Base-by-base conservation (phyloP, 2,113 vertebrate genomes). In the Amblyornis subalaris region DNA sequence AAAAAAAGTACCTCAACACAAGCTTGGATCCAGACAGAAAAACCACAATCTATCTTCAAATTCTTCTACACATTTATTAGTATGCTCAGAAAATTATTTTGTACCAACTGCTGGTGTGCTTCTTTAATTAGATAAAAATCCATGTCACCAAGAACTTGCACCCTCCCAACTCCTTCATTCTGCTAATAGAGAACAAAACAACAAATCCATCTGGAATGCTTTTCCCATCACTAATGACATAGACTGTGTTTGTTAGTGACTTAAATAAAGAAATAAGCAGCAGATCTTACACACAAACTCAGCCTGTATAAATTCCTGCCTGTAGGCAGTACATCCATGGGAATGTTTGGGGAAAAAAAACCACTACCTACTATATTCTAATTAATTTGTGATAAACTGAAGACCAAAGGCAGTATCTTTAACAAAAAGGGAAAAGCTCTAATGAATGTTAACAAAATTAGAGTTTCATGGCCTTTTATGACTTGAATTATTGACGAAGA, bases 101-200 rank as follows among this genome's bases (percentile, higher is more conserved):
- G 31, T 93, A 38, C 20, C 35, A 62, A 65, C 53, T 61, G 29
- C 48, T 57, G 57, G 79, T 81, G 29, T 0, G 0, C 19, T 75
- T 75, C 42, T 80, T 64, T 90, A 91, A 88, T 89, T 90, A 82
- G 47, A 66, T 70, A 92, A 88, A 95, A 91, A 85, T 40, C 20
- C 3, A 2, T 38, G 40, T 58, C 58, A 79, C 54, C 29, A 69
- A 48, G 54, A 88, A 40, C 24, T 54, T 71, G 33, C 40, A 69
- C 12, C 35, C 33, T 93, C 36, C 31, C 48, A 55, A 2, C 26
- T 50, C 33, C 48, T 89, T 78, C 51, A 85, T 58, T 92, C 74
- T 62, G 74, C 36, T 82, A 51, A 45, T 19, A 82, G 45, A 66
- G 78, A 79, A 36, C 44, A 84, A 78, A 89, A 42, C 29, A 76